A percentile compares a stretch with the other conserved stretches of the same genome.
Evolutionary conservation across 2,888 invertebrate species (phyloP).

Genomic region (Ophraella communa): DNA sequence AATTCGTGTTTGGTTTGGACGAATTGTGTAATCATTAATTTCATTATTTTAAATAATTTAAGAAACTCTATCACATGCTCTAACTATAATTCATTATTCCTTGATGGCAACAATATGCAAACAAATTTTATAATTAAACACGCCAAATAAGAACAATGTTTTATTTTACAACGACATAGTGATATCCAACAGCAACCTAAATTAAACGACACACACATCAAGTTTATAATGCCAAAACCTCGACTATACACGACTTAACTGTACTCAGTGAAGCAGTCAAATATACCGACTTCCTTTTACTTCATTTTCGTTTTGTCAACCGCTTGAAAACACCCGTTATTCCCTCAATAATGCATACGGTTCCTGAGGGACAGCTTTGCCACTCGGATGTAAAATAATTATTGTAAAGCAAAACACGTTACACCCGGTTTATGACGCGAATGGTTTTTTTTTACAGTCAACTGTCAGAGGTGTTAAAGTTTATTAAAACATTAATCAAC

Average conservation of each 20-base stretch:
- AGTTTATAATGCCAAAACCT: background rate
- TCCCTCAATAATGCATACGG: conserved; percentile 37
- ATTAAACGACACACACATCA: background rate
- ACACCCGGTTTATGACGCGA: background rate
- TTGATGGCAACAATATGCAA: too few species aligned
- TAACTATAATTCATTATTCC: too few species aligned
- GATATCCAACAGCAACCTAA: background rate
- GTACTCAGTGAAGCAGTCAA: background rate
- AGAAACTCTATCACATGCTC: too few species aligned
- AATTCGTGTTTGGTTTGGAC: too few species aligned
- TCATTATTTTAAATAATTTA: too few species aligned
- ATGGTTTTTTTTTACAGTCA: conserved; percentile 9
- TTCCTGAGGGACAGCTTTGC: conserved; percentile 22
- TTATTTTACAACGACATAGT: too few species aligned
- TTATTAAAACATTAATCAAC: too few species aligned
- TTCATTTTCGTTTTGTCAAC: conserved; percentile 46
- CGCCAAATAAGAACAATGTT: too few species aligned
- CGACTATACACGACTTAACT: conserved; percentile 28
- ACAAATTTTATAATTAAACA: too few species aligned
- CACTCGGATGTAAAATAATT: conserved; percentile 25
- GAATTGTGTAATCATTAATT: too few species aligned
- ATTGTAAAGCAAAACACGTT: conserved; percentile 11
- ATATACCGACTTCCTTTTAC: conserved; percentile 5
- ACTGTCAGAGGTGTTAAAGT: too few species aligned
- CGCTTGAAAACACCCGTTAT: conserved; percentile 31